These are phyloP conservation scores for Limosa lapponica DNA, from an alignment of 2,797 vertebrate genomes.

Conservation along the genomic window DNA sequence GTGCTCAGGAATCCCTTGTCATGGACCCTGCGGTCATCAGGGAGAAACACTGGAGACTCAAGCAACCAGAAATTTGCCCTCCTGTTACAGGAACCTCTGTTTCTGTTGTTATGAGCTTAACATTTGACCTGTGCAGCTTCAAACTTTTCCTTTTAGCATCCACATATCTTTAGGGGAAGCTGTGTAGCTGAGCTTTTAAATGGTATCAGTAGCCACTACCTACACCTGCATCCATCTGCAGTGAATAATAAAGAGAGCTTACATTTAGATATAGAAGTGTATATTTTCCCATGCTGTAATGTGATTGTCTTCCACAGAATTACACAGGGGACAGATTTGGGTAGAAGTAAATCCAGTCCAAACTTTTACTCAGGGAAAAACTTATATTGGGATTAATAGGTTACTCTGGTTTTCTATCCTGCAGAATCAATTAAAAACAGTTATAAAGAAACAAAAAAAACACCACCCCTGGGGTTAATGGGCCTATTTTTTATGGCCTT, in stretches of 20 bases:
- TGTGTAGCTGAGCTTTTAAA: neutral
- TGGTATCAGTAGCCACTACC: constrained; percentile 7
- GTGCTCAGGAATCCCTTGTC: neutral
- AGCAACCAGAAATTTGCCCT: neutral
- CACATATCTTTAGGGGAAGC: neutral
- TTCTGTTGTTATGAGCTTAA: neutral
- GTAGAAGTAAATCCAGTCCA: constrained; percentile 28
- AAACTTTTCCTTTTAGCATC: neutral
- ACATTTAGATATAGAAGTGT: neutral
- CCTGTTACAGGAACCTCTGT: neutral
- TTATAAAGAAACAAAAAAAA: neutral
- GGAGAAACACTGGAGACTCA: neutral
- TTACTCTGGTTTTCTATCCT: neutral
- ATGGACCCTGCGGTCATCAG: neutral
- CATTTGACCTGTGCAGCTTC: neutral
- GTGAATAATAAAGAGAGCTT: constrained; percentile 2
- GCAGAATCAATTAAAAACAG: constrained; percentile 24
- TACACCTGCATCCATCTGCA: constrained; percentile 44
- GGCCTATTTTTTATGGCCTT: neutral
- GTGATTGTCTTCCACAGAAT: constrained; percentile 20
- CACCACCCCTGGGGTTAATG: neutral
- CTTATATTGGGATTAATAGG: neutral
- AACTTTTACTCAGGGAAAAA: constrained; percentile 19
- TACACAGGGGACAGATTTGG: constrained; percentile 18
- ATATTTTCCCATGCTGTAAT: constrained; percentile 42